Evolutionary conservation across 2,797 vertebrate genomes (phyloP), one percentile per base, ranked within the genome.

Genomic region (Aphelocoma californica): DNA sequence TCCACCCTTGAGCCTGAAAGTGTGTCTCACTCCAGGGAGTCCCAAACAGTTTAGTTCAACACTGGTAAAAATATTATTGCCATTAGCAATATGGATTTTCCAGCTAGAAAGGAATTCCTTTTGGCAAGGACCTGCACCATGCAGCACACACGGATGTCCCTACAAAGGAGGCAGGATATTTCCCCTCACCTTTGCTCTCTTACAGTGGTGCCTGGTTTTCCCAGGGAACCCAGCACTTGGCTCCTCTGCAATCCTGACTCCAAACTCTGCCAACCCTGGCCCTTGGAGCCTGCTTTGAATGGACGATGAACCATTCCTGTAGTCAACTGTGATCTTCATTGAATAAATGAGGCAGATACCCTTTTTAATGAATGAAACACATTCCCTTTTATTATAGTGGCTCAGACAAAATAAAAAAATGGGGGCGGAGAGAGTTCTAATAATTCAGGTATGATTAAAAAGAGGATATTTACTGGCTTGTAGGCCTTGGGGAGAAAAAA

Each of bases 391-490:
- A 91, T 95, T 96, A 91, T 32, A 95, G 69, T 4, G 9, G 29
- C 89, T 91, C 60, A 61, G 36, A 66, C 24, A 82, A 86, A 92
- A 84, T 92, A 86, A 81, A 90, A 88, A 77, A 86, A 21, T 18
- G 28, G 74, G 50, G 88, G 56, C 0, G 28, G 85, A 70, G 73
- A 81, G 88, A 70, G 56, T 70, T 67, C 66, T 85, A 93, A 97
- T 96, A 96, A 97, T 96, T 96, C 96, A 94, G 87, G 83, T 58
- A 93, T 94, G 53, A 95, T 96, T 95, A 81, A 96, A 97, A 96
- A 95, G 93, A 92, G 85, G 87, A 83, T 86, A 78, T 95, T 96
- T 89, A 94, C 93, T 81, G 77, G 90, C 75, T 88, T 93, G 78
- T 89, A 89, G 86, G 86, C 93, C 92, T 93, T 93, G 82, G 95